Evolutionary conservation across 2,113 vertebrate species (phyloP), one percentile per base, ranked within the genome.

Genomic region (Dascyllus trimaculatus): DNA sequence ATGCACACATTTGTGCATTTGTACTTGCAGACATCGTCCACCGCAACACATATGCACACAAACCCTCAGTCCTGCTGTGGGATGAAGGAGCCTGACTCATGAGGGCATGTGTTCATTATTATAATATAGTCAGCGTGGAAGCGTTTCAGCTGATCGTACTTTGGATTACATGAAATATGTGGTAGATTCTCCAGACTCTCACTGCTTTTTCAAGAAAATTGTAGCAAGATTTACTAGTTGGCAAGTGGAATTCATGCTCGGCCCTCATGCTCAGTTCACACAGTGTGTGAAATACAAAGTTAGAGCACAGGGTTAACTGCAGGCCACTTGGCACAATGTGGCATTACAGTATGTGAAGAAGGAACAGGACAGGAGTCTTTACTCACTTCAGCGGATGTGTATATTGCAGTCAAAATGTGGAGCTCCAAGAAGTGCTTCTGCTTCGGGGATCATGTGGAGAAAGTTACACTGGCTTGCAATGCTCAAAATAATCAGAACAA

Each of bases 21-120:
- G 56, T 71, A 76, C 66, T 54, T 62, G 40, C 68, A 84, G 65
- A 71, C 58, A 63, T 11, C 11, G 8, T 64, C 52, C 62, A 62
- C 32, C 43, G 24, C 68, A 61, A 65, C 54, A 69, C 66, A 71
- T 64, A 71, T 60, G 69, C 43, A 54, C 43, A 72, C 26, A 64
- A 52, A 71, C 65, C 54, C 53, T 54, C 18, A 52, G 52, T 45
- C 61, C 54, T 61, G 24, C 81, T 66, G 80, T 69, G 40, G 68
- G 40, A 71, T 75, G 82, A 22, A 69, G 81, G 69, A 76, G 74
- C 68, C 73, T 90, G 90, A 92, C 74, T 91, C 87, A 87, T 64
- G 81, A 59, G 74, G 80, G 77, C 88, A 87, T 88, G 87, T 92
- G 87, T 80, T 93, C 87, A 89, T 90, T 92, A 88, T 90, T 86